Evolutionary conservation across 2,888 invertebrate genomes (phyloP).

Genomic region (Eupithecia centaureata): DNA sequence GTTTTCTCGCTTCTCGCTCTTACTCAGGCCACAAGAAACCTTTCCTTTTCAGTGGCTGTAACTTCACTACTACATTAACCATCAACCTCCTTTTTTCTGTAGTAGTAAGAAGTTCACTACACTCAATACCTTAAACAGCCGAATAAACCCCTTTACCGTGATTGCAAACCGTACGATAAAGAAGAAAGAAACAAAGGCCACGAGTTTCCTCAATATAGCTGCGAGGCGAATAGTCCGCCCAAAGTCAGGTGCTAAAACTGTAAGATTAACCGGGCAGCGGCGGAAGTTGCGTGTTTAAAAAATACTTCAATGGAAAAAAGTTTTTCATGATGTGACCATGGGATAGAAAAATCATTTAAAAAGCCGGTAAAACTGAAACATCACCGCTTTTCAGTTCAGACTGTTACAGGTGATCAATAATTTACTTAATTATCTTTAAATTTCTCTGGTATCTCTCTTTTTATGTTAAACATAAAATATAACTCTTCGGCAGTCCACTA

Average conservation of each 20-base stretch:
- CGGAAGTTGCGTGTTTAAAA: slow-evolving; percentile 40
- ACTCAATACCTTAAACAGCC: slow-evolving; percentile 26
- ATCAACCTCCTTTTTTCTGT: slow-evolving; percentile 12
- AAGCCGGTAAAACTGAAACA: too few relatives aligned
- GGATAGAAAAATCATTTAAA: too few relatives aligned
- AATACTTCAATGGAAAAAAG: slow-evolving; percentile 1
- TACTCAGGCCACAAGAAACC: slow-evolving; percentile 4
- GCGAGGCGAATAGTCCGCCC: slow-evolving; percentile 48
- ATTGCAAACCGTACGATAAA: slow-evolving; percentile 31
- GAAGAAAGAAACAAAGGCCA: slow-evolving; percentile 32
- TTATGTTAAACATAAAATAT: too few relatives aligned
- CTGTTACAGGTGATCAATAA: too few relatives aligned
- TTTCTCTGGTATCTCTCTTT: too few relatives aligned
- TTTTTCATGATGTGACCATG: too few relatives aligned
- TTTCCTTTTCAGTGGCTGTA: neutral
- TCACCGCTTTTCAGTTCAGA: too few relatives aligned
- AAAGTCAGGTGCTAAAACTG: slow-evolving; percentile 61
- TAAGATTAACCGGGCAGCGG: slow-evolving; percentile 54
- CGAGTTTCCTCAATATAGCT: slow-evolving; percentile 49
- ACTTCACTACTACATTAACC: neutral
- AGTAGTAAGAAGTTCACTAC: slow-evolving; percentile 16
- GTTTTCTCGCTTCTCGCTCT: neutral
- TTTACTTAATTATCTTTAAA: too few relatives aligned
- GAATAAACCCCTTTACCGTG: slow-evolving; percentile 29
- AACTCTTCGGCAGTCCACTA: too few relatives aligned